Percentiles rank a stretch among this genome's conserved stretches.
Evolutionary conservation across 2,888 invertebrate genomes (phyloP).

Genomic region (Serrognathus titanus): DNA sequence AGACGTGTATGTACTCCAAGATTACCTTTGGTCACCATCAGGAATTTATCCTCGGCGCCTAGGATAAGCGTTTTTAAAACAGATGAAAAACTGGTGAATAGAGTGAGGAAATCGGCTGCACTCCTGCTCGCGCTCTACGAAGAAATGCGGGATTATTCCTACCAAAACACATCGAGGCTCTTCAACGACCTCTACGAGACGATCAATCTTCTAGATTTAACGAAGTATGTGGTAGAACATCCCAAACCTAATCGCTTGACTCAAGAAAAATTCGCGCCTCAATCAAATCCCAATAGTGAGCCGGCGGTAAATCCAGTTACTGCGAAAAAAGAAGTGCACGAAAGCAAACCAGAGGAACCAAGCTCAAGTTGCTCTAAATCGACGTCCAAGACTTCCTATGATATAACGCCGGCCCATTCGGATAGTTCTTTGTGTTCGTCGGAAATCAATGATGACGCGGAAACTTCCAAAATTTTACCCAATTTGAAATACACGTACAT

Average conservation of each 20-base stretch:
- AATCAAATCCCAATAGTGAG: background rate
- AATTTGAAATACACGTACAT: conserved; percentile 16
- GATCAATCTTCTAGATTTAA: conserved; percentile 1
- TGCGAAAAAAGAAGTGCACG: background rate
- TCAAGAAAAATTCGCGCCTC: too few species aligned
- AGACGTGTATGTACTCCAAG: background rate
- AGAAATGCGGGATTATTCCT: conserved; percentile 18
- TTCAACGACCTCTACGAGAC: conserved; percentile 14
- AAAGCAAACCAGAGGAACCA: background rate
- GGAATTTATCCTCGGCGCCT: conserved; percentile 9
- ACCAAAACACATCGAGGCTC: conserved; percentile 7
- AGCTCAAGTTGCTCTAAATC: background rate
- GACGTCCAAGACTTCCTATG: background rate
- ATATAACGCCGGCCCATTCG: background rate
- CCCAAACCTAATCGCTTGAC: too few species aligned
- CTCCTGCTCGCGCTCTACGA: conserved; percentile 15
- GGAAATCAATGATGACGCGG: conserved; percentile 9
- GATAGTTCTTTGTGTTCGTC: conserved; percentile 6
- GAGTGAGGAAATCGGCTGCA: conserved; percentile 13
- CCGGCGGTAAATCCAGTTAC: background rate
- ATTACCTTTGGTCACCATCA: conserved; percentile 11
- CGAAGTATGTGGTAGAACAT: background rate
- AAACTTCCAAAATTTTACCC: conserved; percentile 8
- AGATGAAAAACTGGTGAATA: conserved; percentile 10
- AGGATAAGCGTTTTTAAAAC: conserved; percentile 2